Evolutionary conservation across 1,140 invertebrate genomes (phyloP).

Genomic region (Aphaenogaster ashmeadi): DNA sequence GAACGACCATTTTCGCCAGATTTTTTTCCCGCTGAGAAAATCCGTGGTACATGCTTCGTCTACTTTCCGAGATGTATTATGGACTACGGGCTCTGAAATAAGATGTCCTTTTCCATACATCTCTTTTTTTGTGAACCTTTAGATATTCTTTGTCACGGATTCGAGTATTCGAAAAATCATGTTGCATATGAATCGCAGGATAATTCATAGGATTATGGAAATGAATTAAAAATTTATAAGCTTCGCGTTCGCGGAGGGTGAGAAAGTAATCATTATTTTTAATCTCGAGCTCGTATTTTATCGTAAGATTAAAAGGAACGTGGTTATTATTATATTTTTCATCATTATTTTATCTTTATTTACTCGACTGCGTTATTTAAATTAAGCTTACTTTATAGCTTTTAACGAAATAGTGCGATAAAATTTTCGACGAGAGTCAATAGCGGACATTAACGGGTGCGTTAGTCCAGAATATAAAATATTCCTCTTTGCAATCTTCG

Average conservation of each 20-base stretch:
- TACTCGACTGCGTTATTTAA: background rate
- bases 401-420: background rate
- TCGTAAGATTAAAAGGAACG: background rate
- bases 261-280: constrained; percentile 34
- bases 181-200: background rate
- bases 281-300: background rate
- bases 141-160: background rate
- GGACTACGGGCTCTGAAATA: constrained; percentile 15
- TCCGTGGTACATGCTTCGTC: constrained; percentile 52
- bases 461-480: background rate
- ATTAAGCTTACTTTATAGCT: background rate
- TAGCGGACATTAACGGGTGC: background rate
- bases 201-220: background rate
- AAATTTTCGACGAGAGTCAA: background rate
- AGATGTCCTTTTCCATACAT: constrained; percentile 15
- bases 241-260: background rate
- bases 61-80: constrained; percentile 35
- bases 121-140: background rate
- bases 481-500: constrained; percentile 29
- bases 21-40: constrained; percentile 55
- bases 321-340: constrained; percentile 9
- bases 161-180: background rate
- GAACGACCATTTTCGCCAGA: constrained; percentile 59
- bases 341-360: background rate
- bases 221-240: constrained; percentile 1